Percentiles rank a stretch among this genome's conserved stretches.
These are phyloP conservation scores for Dipus sagitta DNA, from an alignment of 2,797 vertebrate genomes.

Conservation along the genomic window DNA sequence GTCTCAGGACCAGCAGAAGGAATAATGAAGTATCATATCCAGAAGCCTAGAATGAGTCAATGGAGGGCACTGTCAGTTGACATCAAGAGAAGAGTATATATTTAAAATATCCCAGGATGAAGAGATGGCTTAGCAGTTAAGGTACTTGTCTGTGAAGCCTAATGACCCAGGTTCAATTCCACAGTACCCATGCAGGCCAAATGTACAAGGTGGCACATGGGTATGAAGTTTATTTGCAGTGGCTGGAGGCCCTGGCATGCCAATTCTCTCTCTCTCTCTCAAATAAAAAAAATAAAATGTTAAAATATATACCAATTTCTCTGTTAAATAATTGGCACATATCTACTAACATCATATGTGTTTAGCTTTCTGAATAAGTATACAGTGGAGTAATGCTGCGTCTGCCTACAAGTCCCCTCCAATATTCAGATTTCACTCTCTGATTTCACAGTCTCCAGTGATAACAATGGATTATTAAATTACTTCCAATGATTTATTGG, in stretches of 20 bases:
- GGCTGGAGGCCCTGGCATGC: too few species aligned
- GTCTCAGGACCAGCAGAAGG: constrained; percentile 13
- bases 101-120: background rate
- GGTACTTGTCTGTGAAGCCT: too few species aligned
- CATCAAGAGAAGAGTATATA: background rate
- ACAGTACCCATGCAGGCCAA: too few species aligned
- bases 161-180: too few species aligned
- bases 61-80: background rate
- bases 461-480: constrained; percentile 10
- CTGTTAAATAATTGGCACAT: constrained; percentile 6
- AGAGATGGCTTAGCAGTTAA: too few species aligned
- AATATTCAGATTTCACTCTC: background rate
- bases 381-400: background rate
- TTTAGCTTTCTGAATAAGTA: background rate
- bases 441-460: background rate
- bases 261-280: too few species aligned
- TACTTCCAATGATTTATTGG: background rate
- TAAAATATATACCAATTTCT: background rate
- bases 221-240: too few species aligned
- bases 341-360: background rate
- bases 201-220: too few species aligned
- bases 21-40: background rate
- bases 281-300: too few species aligned
- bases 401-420: background rate
- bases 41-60: background rate